A percentile compares a stretch with the other conserved stretches of the same genome.
phyloP scores from a whole-genome alignment of 2,113 vertebrate genomes.

The Drymodes brunneopygia region DNA sequence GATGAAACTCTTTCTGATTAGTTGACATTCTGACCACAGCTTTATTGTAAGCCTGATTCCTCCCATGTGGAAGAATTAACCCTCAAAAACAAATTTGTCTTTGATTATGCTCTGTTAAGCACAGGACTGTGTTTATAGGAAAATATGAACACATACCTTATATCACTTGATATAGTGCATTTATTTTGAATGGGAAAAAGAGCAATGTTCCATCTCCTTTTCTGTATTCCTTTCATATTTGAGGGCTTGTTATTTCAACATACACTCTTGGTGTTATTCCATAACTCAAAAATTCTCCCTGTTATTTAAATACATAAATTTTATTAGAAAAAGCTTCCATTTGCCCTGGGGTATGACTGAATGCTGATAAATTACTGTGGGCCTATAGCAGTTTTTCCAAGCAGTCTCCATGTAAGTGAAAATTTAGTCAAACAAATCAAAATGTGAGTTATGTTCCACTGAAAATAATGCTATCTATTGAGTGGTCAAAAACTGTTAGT shows the following conservation, averaged over 20 bases:
- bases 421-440: slow-evolving; percentile 26
- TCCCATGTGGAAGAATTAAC: background rate
- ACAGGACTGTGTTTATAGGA: background rate
- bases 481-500: background rate
- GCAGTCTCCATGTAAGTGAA: background rate
- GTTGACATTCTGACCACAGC: background rate
- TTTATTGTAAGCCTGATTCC: background rate
- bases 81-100: background rate
- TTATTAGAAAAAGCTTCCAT: slow-evolving; percentile 18
- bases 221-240: background rate
- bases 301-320: background rate
- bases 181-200: background rate
- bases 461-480: background rate
- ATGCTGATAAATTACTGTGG: background rate
- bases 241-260: background rate
- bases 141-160: background rate
- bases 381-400: background rate
- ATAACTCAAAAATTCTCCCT: background rate
- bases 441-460: background rate
- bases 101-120: background rate
- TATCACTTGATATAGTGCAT: background rate
- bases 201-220: background rate
- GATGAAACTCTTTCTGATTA: background rate
- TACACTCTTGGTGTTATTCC: background rate
- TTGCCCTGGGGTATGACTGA: background rate